Evolutionary conservation across 2,888 invertebrate genomes (phyloP).

Genomic region (Xylocampa areola): DNA sequence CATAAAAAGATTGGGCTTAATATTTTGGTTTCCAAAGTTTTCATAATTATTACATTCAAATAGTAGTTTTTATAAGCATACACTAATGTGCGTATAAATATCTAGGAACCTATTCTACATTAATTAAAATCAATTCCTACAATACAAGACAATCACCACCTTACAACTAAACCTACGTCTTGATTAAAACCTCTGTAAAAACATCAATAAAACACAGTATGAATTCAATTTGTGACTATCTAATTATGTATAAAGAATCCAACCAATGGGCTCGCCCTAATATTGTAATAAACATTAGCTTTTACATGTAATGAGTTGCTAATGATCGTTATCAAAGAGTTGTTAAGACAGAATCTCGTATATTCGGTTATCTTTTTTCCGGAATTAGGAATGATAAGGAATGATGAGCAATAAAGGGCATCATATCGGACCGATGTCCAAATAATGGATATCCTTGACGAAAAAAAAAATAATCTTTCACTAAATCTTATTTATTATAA

Average conservation of each 20-base stretch:
- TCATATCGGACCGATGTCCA: constrained; percentile 6
- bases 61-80: not conserved
- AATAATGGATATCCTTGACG: constrained; percentile 14
- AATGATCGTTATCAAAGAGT: constrained; percentile 25
- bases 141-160: constrained; percentile 40
- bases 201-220: constrained; percentile 25
- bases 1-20: too few relatives aligned
- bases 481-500: not conserved
- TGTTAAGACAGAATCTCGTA: constrained; percentile 7
- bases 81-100: not conserved
- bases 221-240: constrained; percentile 49
- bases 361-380: constrained; percentile 20
- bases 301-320: constrained; percentile 15
- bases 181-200: constrained; percentile 16
- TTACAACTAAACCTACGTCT: constrained; percentile 17
- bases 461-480: constrained; percentile 11
- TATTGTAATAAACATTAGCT: constrained; percentile 12
- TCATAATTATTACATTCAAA: too few relatives aligned
- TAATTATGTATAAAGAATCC: constrained; percentile 38
- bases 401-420: constrained; percentile 29
- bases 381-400: constrained; percentile 20
- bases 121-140: not conserved
- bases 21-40: too few relatives aligned
- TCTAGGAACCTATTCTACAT: not conserved
- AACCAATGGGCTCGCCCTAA: constrained; percentile 19